Evolutionary conservation across 2,888 invertebrate species (phyloP), one percentile per base, ranked within the genome.

Genomic region (Eristalinus sepulchralis): DNA sequence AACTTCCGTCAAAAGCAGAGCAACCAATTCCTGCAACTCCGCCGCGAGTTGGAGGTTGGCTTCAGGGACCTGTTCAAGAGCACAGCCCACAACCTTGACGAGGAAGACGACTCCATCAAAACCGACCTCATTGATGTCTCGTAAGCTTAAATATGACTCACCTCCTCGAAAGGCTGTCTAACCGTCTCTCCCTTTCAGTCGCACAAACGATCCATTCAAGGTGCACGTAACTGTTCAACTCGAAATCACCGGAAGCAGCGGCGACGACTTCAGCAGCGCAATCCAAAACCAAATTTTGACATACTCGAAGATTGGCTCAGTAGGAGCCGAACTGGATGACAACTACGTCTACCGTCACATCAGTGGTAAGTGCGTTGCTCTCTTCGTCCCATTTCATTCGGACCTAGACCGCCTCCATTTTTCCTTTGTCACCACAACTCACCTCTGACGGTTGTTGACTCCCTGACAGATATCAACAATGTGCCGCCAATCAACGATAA

Each of bases 151-250:
- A 8, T 17, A 22, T 24, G 24, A 2, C 6, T 24, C 2, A 22
- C 24, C 2, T 11, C 11, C 1, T 10, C 9, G 0, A 17, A 0
- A 2, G 6, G 6, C 39, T n/a, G 17, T 24, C 57, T 57, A 57
- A 57, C 24, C 24, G 0, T 5, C 24, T 24, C 11, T 47, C 66
- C 9, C 1, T 17, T 70, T 3, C 75, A 92, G 92, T 0, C 89
- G 78, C 2, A 91, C 91, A 4, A 70, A 53, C 17, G 92, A 92
- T 80, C 71, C 57, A 4, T 92, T 88, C 63, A 90, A 90, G 79
- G 86, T 90, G 1, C 89, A 90, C 59, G 90, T 89, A 4, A 85
- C 90, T 8, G 88, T 91, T 3, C 90, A 90, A 22, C 81, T 92
- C 36, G 90, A 90, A 62, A 87, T 92, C 13, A 90, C 90, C 11